Conservation (phyloP, 2,888 invertebrate genomes). For the Clanis bilineata region DNA sequence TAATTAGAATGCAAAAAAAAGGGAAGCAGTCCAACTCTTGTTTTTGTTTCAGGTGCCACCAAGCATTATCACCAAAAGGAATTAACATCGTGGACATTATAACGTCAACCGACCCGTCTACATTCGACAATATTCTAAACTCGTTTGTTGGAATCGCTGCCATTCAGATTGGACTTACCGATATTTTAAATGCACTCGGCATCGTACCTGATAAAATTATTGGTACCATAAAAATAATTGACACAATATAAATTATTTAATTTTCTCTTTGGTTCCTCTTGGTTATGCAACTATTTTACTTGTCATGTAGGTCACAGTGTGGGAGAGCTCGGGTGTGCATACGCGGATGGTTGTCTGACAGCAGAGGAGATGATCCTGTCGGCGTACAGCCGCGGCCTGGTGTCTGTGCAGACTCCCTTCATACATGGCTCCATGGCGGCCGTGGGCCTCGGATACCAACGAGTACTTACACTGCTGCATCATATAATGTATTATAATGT, state of each 20-base stretch:
- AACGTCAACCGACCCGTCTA: constrained; percentile 78
- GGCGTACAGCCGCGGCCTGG: constrained; percentile 90
- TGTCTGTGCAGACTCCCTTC: constrained; percentile 86
- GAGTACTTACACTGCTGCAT: constrained; percentile 46
- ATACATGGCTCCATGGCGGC: constrained; percentile 94
- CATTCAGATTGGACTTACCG: constrained; percentile 71
- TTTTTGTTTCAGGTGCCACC: constrained; percentile 13
- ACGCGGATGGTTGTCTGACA: constrained; percentile 95
- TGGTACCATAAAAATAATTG: no score
- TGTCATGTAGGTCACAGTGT: no score
- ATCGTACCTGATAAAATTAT: constrained; percentile 33
- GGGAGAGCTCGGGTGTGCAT: constrained; percentile 96
- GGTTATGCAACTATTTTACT: no score
- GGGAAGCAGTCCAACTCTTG: no score
- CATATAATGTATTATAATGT: no score
- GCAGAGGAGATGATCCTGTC: constrained; percentile 91
- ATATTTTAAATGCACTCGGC: constrained; percentile 40
- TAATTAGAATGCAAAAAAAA: no score
- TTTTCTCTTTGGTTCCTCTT: no score
- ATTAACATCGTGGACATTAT: constrained; percentile 42
- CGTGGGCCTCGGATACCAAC: constrained; percentile 84
- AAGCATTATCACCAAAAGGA: constrained; percentile 12
- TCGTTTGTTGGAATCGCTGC: constrained; percentile 90
- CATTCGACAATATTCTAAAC: constrained; percentile 81
- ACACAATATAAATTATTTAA: no score